phyloP scores from a whole-genome alignment of 2,888 invertebrate species.

The Phasia obesa region DNA sequence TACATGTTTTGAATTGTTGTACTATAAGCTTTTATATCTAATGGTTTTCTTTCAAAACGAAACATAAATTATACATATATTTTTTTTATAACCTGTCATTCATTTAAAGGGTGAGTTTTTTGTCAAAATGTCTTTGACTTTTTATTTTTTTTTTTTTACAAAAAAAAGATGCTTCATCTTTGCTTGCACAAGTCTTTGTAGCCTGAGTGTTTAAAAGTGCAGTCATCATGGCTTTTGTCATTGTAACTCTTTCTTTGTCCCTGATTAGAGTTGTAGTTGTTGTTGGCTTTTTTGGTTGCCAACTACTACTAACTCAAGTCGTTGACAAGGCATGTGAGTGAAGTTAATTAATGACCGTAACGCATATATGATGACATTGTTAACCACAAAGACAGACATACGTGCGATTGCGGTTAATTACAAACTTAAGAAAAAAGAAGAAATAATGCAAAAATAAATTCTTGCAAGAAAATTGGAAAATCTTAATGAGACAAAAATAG shows the following conservation, averaged over 20 bases:
- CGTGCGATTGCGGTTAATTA: slow-evolving; percentile 65
- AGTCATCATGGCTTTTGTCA: slow-evolving; percentile 12
- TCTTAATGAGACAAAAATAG: slow-evolving; percentile 37
- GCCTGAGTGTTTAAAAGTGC: slow-evolving; percentile 4
- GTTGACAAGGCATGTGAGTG: slow-evolving; percentile 66
- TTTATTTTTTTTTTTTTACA: not conserved
- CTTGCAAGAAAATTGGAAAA: slow-evolving; percentile 26
- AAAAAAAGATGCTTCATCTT: slow-evolving; percentile 8
- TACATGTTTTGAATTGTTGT: slow-evolving; percentile 21
- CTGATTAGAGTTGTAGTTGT: slow-evolving; percentile 1
- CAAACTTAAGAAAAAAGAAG: slow-evolving; percentile 12
- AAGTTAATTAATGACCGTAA: slow-evolving; percentile 70
- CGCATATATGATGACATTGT: slow-evolving; percentile 68
- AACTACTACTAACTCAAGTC: slow-evolving; percentile 24
- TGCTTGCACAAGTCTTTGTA: not conserved
- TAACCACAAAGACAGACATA: slow-evolving; percentile 65
- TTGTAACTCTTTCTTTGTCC: slow-evolving; percentile 42
- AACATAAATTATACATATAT: not conserved
- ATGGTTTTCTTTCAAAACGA: not conserved
- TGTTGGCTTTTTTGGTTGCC: slow-evolving; percentile 17
- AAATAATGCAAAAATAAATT: not conserved
- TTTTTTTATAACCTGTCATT: slow-evolving; percentile 20
- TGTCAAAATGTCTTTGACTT: slow-evolving; percentile 43
- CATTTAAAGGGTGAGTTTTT: slow-evolving; percentile 14
- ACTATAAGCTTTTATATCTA: slow-evolving; percentile 12